phyloP scores from a whole-genome alignment of 2,113 vertebrate species.

The Apaloderma vittatum region DNA sequence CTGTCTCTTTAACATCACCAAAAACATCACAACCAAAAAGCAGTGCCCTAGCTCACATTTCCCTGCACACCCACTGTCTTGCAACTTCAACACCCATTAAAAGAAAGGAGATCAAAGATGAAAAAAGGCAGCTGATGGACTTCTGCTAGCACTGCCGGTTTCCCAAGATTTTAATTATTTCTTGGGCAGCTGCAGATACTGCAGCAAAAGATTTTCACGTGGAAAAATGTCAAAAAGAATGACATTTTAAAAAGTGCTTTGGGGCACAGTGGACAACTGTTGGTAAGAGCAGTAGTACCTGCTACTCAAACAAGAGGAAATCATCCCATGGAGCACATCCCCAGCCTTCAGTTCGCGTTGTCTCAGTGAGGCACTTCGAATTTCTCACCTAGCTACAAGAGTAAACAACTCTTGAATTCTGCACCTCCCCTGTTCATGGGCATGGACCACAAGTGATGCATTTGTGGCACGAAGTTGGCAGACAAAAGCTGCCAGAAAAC shows the following conservation, averaged over 20 bases:
- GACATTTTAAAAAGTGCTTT: not conserved
- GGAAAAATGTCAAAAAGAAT: not conserved
- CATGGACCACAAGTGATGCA: not conserved
- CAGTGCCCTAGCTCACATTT: not conserved
- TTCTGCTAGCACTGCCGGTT: not conserved
- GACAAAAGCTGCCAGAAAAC: constrained; percentile 37
- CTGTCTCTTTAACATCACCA: not conserved
- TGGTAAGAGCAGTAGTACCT: not conserved
- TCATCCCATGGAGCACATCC: not conserved
- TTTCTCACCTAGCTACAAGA: not conserved
- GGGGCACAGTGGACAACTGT: not conserved
- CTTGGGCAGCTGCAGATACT: not conserved
- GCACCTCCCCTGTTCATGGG: not conserved
- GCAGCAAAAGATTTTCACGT: not conserved
- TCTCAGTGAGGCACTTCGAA: not conserved
- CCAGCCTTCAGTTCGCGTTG: not conserved
- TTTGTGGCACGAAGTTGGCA: not conserved
- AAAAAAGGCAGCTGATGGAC: not conserved
- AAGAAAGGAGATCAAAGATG: not conserved
- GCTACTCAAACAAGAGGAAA: not conserved
- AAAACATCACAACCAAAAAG: not conserved
- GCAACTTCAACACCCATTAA: not conserved
- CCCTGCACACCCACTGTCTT: not conserved
- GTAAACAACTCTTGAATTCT: not conserved
- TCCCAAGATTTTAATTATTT: not conserved